These are phyloP conservation scores for Rousettus leschenaultii DNA, from an alignment of 2,113 vertebrate genomes.

Conservation along the genomic window DNA sequence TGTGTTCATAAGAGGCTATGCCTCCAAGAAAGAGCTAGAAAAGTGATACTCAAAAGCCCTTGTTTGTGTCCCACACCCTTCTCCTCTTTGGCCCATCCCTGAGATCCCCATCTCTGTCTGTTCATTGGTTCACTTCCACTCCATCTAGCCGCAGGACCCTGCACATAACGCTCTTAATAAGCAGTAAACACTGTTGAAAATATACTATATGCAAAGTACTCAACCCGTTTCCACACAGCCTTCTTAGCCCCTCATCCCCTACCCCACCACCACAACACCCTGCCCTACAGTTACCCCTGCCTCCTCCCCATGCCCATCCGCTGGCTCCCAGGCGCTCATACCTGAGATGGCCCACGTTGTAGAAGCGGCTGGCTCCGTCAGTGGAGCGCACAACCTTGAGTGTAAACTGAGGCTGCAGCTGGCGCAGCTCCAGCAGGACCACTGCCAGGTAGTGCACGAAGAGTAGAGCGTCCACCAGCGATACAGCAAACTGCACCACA, in stretches of 20 bases:
- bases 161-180: not conserved
- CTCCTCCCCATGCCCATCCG: not conserved
- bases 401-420: conserved; percentile 94
- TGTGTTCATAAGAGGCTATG: not conserved
- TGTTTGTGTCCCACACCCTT: not conserved
- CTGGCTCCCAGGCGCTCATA: conserved; percentile 23
- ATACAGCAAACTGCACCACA: conserved; percentile 93
- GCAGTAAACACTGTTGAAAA: not conserved
- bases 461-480: conserved; percentile 92
- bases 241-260: not conserved
- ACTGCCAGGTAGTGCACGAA: conserved; percentile 95
- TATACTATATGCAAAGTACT: not conserved
- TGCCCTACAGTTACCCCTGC: not conserved
- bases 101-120: not conserved
- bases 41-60: not conserved
- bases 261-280: not conserved
- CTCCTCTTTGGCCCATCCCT: not conserved
- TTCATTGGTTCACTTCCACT: not conserved
- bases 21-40: not conserved
- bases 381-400: conserved; percentile 94
- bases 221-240: not conserved
- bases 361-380: conserved; percentile 92
- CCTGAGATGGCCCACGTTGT: conserved; percentile 95
- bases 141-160: not conserved
- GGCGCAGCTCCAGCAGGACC: conserved; percentile 92